phyloP scores from a whole-genome alignment of 2,888 invertebrate genomes.

The Acrobeloides nanus region DNA sequence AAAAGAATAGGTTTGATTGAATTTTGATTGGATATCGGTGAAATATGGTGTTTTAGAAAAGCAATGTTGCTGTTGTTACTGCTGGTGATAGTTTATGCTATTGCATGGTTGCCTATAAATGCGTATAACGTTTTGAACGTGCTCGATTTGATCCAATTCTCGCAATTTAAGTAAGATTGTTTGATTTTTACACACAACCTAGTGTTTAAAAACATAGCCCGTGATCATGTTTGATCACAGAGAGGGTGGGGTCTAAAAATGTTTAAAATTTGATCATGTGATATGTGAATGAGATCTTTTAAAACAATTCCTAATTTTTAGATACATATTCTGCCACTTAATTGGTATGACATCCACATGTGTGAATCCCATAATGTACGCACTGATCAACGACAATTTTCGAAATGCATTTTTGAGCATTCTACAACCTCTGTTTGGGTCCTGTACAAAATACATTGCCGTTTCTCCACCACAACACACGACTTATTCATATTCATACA shows the following conservation, averaged over 20 bases:
- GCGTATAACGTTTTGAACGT: conserved; percentile 64
- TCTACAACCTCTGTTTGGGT: conserved; percentile 23
- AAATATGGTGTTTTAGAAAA: conserved; percentile 58
- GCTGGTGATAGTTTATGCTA: conserved; percentile 77
- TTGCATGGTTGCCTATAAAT: conserved; percentile 83
- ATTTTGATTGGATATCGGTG: no score
- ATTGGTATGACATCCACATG: conserved; percentile 81
- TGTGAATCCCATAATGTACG: conserved; percentile 81
- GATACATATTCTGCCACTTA: conserved; percentile 63
- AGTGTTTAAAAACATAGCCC: no score
- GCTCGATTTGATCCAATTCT: conserved; percentile 45
- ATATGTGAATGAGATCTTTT: not conserved
- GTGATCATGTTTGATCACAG: no score
- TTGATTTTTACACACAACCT: not conserved
- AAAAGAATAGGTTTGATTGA: no score
- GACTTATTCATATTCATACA: conserved; percentile 8
- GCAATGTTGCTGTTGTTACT: conserved; percentile 77
- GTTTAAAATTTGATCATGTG: not conserved
- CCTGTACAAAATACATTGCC: conserved; percentile 26
- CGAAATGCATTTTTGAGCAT: conserved; percentile 36
- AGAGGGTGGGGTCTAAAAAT: not conserved
- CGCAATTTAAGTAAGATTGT: conserved; percentile 29
- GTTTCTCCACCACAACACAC: conserved; percentile 16
- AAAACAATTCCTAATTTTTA: no score
- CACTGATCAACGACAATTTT: conserved; percentile 88